phyloP scores from a whole-genome alignment of 2,113 vertebrate species.

The Recurvirostra avosetta region DNA sequence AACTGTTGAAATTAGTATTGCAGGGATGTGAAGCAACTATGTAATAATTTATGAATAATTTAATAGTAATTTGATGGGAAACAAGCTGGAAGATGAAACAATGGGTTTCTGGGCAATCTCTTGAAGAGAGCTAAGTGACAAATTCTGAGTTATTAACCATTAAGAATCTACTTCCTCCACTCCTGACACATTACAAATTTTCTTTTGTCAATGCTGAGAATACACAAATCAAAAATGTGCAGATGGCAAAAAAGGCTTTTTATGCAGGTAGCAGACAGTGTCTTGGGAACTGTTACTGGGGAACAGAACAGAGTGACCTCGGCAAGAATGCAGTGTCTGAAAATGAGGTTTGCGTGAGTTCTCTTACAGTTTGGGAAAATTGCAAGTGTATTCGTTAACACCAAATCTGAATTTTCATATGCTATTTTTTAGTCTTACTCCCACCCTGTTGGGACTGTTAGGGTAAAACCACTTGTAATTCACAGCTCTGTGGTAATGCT shows the following conservation, averaged over 20 bases:
- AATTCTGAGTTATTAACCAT: constrained; percentile 50
- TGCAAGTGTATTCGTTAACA: background rate
- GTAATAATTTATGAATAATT: constrained; percentile 56
- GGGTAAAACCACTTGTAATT: background rate
- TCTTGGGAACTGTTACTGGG: background rate
- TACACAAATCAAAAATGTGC: background rate
- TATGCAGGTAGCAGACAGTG: background rate
- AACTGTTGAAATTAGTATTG: constrained; percentile 38
- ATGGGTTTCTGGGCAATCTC: constrained; percentile 38
- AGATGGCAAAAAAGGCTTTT: background rate
- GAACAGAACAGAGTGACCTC: background rate
- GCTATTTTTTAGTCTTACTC: background rate
- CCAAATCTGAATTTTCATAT: background rate
- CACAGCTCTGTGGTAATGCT: background rate
- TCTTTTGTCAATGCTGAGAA: background rate
- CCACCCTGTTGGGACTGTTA: background rate
- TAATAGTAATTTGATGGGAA: constrained; percentile 56
- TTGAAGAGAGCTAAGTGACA: constrained; percentile 21
- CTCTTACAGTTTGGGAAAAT: background rate
- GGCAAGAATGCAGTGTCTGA: background rate
- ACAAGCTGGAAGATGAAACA: constrained; percentile 59
- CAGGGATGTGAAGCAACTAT: background rate
- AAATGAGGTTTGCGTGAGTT: background rate
- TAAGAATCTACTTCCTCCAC: background rate
- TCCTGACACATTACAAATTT: background rate